Percentiles rank a stretch among this genome's conserved stretches.
Conservation (phyloP, 2,797 vertebrate species). For the Bufotes viridis region DNA sequence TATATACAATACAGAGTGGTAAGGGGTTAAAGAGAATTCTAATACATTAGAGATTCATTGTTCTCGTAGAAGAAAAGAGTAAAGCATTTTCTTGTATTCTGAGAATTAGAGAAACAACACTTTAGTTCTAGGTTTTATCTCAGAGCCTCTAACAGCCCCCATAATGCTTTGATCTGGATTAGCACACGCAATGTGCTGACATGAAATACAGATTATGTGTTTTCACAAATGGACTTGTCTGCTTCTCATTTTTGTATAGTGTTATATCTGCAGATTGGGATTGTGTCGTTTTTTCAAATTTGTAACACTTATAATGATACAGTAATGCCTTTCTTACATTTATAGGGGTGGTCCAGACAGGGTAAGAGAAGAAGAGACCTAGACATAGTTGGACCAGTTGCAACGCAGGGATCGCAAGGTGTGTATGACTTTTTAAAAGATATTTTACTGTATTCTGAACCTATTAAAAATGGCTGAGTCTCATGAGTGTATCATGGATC, state of each 20-base stretch:
- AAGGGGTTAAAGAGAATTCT: background rate
- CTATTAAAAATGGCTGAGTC: too few relatives aligned
- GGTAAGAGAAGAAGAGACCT: too few relatives aligned
- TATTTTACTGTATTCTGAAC: too few relatives aligned
- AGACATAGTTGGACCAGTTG: too few relatives aligned
- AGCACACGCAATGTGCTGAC: constrained; percentile 53
- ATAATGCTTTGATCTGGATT: constrained; percentile 64
- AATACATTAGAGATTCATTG: background rate
- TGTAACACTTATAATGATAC: background rate
- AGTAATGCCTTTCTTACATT: background rate
- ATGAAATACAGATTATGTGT: constrained; percentile 46
- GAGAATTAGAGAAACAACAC: constrained; percentile 23
- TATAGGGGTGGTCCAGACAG: background rate
- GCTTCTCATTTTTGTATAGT: background rate
- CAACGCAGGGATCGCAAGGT: too few relatives aligned
- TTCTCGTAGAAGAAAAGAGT: background rate
- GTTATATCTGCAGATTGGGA: background rate
- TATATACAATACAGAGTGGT: too few relatives aligned
- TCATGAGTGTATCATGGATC: too few relatives aligned
- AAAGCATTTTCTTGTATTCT: constrained; percentile 14
- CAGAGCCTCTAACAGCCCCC: constrained; percentile 53
- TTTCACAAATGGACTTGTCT: constrained; percentile 59
- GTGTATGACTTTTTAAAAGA: too few relatives aligned
- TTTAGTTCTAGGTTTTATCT: constrained; percentile 45
- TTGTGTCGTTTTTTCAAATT: background rate